phyloP scores from a whole-genome alignment of 92 coral and sea anemone species.

The Plumapathes pennacea region DNA sequence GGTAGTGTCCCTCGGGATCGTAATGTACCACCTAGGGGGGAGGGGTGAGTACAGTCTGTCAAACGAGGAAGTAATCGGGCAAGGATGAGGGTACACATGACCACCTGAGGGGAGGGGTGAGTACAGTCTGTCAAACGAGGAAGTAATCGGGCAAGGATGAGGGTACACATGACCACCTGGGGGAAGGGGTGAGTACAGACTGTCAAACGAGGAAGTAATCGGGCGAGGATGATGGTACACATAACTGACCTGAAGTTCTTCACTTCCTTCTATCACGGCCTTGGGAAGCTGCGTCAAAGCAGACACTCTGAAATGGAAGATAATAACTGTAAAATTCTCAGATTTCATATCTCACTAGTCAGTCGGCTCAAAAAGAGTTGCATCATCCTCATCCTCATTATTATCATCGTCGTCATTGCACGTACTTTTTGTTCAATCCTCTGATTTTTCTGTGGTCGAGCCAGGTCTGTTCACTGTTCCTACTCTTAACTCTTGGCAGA shows the following conservation, averaged over 20 bases:
- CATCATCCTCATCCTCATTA: too few species aligned
- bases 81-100: too few species aligned
- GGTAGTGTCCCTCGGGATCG: slow-evolving; percentile 92
- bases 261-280: slow-evolving; percentile 69
- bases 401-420: too few species aligned
- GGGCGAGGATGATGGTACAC: too few species aligned
- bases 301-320: slow-evolving; percentile 53
- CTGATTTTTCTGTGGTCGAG: slow-evolving; percentile 58
- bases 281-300: slow-evolving; percentile 76
- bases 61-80: too few species aligned
- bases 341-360: too few species aligned
- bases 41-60: neutral
- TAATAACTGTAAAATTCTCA: neutral
- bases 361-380: too few species aligned
- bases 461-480: slow-evolving; percentile 84
- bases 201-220: too few species aligned
- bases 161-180: too few species aligned
- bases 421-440: slow-evolving; percentile 76
- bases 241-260: slow-evolving; percentile 74
- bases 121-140: too few species aligned
- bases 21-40: slow-evolving; percentile 79
- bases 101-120: neutral
- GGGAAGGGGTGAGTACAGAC: neutral
- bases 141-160: too few species aligned
- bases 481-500: slow-evolving; percentile 68